Evolutionary conservation across 2,888 invertebrate genomes (phyloP).

Genomic region (Dasypogon diadema): DNA sequence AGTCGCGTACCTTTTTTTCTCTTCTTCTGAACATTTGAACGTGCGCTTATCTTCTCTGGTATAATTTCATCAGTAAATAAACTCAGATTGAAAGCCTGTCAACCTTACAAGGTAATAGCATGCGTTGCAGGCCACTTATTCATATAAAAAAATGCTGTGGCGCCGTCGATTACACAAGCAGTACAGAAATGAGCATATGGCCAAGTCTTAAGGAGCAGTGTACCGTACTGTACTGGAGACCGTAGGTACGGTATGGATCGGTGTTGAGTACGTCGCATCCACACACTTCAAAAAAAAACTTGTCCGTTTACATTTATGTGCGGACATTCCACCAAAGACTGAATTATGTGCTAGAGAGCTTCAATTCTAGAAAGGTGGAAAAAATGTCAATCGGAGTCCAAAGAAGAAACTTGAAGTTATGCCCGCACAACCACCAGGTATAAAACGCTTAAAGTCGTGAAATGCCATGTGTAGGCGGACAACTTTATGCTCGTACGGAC

Average conservation of each 20-base stretch:
- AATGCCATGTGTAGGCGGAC: slow-evolving; percentile 9
- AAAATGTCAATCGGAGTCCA: background rate
- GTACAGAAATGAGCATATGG: slow-evolving; percentile 6
- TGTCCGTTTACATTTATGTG: background rate
- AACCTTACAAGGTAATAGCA: slow-evolving; percentile 1
- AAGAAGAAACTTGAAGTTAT: background rate
- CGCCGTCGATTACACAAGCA: slow-evolving; percentile 4
- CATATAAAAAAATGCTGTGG: slow-evolving; percentile 1
- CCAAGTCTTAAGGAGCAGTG: background rate
- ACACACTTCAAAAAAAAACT: background rate
- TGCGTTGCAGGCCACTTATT: background rate
- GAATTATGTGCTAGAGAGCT: background rate
- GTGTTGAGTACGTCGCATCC: background rate
- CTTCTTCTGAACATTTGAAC: background rate
- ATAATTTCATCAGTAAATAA: background rate
- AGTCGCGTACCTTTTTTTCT: background rate
- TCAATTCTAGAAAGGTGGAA: background rate
- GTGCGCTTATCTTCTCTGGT: background rate
- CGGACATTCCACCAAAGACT: background rate
- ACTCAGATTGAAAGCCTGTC: background rate
- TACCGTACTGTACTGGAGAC: background rate
- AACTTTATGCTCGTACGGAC: slow-evolving; percentile 10
- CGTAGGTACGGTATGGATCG: background rate
- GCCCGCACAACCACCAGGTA: background rate
- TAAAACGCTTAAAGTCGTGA: background rate